These are phyloP conservation scores for Cephus pulcher DNA, from an alignment of 2,888 invertebrate genomes.

Conservation along the genomic window DNA sequence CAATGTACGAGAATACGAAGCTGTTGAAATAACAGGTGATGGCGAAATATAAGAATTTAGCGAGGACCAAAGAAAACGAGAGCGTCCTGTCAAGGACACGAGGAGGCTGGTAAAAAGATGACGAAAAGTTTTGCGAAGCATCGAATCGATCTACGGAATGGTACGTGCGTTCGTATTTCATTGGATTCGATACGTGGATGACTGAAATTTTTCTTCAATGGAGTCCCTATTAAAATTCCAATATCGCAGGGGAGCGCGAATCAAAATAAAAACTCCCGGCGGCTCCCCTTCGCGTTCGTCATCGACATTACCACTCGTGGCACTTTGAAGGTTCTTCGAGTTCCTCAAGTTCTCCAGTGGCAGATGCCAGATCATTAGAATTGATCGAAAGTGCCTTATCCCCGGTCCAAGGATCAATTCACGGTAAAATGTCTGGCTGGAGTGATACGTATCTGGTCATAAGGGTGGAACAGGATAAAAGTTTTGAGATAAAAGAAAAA, in stretches of 20 bases:
- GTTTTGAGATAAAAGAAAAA: no score
- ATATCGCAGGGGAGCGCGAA: background rate
- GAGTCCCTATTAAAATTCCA: background rate
- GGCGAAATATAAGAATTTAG: background rate
- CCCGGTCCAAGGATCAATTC: background rate
- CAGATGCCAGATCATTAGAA: slow-evolving; percentile 13
- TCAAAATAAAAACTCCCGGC: background rate
- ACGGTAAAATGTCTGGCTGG: background rate
- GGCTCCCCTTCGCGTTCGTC: background rate
- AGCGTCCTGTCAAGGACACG: background rate
- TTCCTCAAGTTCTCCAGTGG: background rate
- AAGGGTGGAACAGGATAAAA: background rate
- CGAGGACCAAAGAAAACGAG: background rate
- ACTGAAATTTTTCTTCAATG: background rate
- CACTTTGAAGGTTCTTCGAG: background rate
- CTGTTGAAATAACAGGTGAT: background rate
- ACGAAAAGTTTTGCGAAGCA: background rate
- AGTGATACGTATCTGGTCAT: background rate
- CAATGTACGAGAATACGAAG: background rate
- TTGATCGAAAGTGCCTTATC: background rate
- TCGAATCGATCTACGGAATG: background rate
- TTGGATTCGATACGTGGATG: background rate
- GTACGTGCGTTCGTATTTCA: background rate
- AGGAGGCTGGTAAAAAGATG: background rate
- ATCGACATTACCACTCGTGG: slow-evolving; percentile 1